Evolutionary conservation across 2,888 invertebrate genomes (phyloP), one percentile per base, ranked within the genome.

Genomic region (Cerceris ruficornis): DNA sequence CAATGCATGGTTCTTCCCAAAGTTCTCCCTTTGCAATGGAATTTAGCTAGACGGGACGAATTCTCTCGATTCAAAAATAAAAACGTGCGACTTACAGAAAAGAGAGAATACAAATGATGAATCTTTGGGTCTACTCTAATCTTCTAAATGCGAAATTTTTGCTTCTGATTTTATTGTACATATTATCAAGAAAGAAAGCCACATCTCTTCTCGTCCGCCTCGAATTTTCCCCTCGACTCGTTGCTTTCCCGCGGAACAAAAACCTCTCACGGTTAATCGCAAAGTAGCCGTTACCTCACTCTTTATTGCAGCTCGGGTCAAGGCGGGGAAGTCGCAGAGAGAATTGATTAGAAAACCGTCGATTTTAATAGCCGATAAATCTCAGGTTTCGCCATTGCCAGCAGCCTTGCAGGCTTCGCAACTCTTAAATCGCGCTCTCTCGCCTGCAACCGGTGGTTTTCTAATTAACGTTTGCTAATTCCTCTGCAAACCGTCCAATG

Each of bases 381-480:
- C 79, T 69, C 72, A 1, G 49, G 78, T 78, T 76, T 72, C 78
- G 71, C 67, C 77, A 76, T 77, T 68, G 71, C 62, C 76, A 70
- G 41, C 49, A 66, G 39, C 59, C 13, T n/a, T 58, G 54, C 69
- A 77, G 50, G 75, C 57, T 75, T 70, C 66, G 70, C 67, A 77
- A 70, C 28, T 77, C 42, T 28, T 17, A 14, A 7, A 43, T 15
- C 52, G 77, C 61, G 77, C 54, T 77, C 58, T 62, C 28, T 28
- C 28, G 28, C 28, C 28, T 28, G 2, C 28, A 13, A 69, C 50
- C 72, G 62, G 80, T 59, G 81, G 80, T 81, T 81, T 80, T 77
- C 62, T 77, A 77, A 81, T 80, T 81, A 81, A 81, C 80, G 67
- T 61, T 69, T 70, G 77, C 80, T 81, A 81, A 81, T 80, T 78